Conservation (phyloP, 2,797 vertebrate genomes). For the Alfaro cultratus region DNA sequence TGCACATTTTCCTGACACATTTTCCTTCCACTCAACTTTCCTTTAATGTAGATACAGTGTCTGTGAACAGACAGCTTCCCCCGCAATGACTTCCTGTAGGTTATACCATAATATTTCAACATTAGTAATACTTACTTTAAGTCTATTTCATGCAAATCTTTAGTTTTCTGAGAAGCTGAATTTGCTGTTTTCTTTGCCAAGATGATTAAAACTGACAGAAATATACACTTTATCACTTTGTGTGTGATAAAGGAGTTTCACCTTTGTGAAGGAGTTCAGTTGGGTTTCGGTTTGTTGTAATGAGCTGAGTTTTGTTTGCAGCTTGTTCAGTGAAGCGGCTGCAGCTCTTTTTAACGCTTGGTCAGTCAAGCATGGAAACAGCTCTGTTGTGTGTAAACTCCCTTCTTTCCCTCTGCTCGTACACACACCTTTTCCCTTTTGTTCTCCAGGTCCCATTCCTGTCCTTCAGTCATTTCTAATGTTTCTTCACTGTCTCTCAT, state of each 20-base stretch:
- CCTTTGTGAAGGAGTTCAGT: neutral
- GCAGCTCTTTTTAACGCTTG: constrained; percentile 17
- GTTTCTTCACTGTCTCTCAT: constrained; percentile 33
- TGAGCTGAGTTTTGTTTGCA: constrained; percentile 20
- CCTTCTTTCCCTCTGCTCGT: neutral
- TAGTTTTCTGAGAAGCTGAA: neutral
- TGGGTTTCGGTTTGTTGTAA: constrained; percentile 7
- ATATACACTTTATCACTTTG: neutral
- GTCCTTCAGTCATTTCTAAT: constrained; percentile 44
- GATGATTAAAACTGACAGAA: neutral
- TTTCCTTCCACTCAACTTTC: neutral
- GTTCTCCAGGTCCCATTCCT: constrained; percentile 42
- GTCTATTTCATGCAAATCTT: neutral
- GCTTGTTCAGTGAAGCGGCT: neutral
- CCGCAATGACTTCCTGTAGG: neutral
- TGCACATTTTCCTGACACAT: neutral
- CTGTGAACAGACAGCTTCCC: neutral
- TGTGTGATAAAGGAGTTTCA: neutral
- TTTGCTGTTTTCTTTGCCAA: neutral
- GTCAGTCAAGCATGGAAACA: constrained; percentile 44
- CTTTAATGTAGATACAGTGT: neutral
- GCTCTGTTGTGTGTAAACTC: constrained; percentile 15
- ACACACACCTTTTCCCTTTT: constrained; percentile 24
- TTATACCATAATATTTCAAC: neutral
- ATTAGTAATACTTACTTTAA: neutral